A percentile compares a stretch with the other conserved stretches of the same genome.
Evolutionary conservation across 2,113 vertebrate species (phyloP).

Genomic region (Tachycineta bicolor): DNA sequence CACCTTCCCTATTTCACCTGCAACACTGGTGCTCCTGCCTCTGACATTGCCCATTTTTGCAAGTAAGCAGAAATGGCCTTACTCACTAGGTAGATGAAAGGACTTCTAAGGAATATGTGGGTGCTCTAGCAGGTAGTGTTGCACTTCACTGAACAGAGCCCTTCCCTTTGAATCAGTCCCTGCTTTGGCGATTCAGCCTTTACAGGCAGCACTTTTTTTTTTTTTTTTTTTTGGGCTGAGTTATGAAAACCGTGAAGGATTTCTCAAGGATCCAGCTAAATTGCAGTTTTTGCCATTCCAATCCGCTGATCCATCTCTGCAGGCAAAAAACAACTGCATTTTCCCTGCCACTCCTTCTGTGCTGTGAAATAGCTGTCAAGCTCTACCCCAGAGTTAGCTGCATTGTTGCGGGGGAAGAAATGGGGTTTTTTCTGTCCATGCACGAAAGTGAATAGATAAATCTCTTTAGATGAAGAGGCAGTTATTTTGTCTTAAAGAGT

Average conservation of each 20-base stretch:
- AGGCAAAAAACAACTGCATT: constrained; percentile 61
- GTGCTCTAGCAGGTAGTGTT: background rate
- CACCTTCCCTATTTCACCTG: background rate
- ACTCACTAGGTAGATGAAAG: constrained; percentile 44
- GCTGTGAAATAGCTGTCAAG: constrained; percentile 62
- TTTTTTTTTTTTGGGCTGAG: background rate
- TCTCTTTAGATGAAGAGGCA: constrained; percentile 55
- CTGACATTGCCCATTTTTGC: background rate
- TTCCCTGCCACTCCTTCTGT: constrained; percentile 57
- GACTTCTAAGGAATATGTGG: background rate
- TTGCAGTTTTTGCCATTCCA: constrained; percentile 37
- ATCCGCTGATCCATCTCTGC: constrained; percentile 43
- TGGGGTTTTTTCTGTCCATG: constrained; percentile 37
- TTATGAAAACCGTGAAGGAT: constrained; percentile 24
- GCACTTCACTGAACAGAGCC: background rate
- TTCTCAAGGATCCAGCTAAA: constrained; percentile 47
- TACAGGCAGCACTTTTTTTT: background rate
- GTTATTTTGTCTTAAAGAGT: constrained; percentile 64
- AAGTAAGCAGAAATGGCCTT: constrained; percentile 23
- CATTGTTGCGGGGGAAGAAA: constrained; percentile 63
- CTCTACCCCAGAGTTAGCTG: constrained; percentile 41
- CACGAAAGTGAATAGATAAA: constrained; percentile 41
- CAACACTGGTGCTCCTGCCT: background rate
- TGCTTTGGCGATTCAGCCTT: background rate
- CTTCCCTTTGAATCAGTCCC: constrained; percentile 41